phyloP scores from a whole-genome alignment of 2,797 vertebrate species.

The Neosalanx taihuensis region DNA sequence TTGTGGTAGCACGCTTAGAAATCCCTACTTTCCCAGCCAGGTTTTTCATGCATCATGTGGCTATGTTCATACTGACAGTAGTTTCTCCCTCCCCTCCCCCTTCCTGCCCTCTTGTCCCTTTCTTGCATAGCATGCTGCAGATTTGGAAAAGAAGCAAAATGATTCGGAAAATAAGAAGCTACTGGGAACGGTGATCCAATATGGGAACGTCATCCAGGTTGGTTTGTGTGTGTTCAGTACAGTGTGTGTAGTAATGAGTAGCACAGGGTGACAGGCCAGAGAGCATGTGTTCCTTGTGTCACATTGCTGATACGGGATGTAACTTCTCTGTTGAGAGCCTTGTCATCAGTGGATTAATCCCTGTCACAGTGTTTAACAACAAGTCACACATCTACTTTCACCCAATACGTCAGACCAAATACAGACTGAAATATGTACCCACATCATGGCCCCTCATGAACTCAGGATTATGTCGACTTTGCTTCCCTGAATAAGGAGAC shows the following conservation, averaged over 20 bases:
- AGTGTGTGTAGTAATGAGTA: not conserved
- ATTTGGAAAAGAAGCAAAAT: slow-evolving; percentile 97
- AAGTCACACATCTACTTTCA: slow-evolving; percentile 1
- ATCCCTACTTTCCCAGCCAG: not conserved
- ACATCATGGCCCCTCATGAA: not conserved
- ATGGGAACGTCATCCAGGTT: slow-evolving; percentile 96
- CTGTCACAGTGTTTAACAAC: not conserved
- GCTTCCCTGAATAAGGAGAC: not conserved
- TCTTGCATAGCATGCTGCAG: slow-evolving; percentile 84
- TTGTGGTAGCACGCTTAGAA: not conserved
- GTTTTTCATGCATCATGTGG: slow-evolving; percentile 2
- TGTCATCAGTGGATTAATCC: not conserved
- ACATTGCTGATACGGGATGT: not conserved
- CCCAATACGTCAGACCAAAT: not conserved
- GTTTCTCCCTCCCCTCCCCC: not conserved
- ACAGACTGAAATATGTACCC: not conserved
- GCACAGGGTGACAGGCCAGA: not conserved
- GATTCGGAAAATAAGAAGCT: slow-evolving; percentile 96
- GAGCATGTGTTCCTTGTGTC: not conserved
- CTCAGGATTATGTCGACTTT: too few species aligned
- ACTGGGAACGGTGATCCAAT: slow-evolving; percentile 93
- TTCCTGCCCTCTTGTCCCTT: not conserved
- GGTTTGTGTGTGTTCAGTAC: slow-evolving; percentile 29
- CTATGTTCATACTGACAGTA: not conserved
- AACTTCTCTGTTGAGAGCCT: not conserved